Conservation (phyloP, 1,140 invertebrate genomes). For the Ericerus pela region DNA sequence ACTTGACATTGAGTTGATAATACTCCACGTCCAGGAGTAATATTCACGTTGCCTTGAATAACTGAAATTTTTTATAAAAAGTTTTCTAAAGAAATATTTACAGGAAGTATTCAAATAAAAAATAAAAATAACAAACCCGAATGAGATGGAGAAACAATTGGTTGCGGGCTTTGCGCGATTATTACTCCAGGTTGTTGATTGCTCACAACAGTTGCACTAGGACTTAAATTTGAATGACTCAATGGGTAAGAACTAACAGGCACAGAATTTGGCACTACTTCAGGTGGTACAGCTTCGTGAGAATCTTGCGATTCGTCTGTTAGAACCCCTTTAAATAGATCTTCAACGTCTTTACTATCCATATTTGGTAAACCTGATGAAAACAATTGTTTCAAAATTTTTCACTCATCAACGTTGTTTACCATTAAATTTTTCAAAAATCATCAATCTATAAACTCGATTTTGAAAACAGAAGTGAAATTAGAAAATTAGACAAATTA, state of each 20-base stretch:
- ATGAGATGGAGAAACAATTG: conserved; percentile 25
- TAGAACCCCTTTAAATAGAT: conserved; percentile 73
- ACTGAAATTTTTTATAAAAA: conserved; percentile 14
- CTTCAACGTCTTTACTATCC: conserved; percentile 80
- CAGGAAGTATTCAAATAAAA: not conserved
- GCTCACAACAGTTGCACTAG: not conserved
- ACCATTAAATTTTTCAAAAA: not conserved
- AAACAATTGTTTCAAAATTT: not conserved
- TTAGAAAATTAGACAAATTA: conserved; percentile 39
- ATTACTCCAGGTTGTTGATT: not conserved
- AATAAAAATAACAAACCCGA: conserved; percentile 26
- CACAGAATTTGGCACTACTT: not conserved
- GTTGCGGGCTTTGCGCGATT: not conserved
- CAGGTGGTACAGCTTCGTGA: conserved; percentile 7
- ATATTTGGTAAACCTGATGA: conserved; percentile 57
- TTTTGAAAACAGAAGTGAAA: not conserved
- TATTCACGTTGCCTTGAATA: not conserved
- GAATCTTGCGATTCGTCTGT: conserved; percentile 39
- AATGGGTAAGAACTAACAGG: not conserved
- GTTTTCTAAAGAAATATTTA: not conserved
- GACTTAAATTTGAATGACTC: not conserved
- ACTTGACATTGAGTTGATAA: not conserved
- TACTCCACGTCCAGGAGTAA: not conserved
- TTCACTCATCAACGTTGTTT: not conserved
- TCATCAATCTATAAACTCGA: not conserved